Evolutionary conservation across 2,888 invertebrate species (phyloP).

Genomic region (Nephrotoma appendiculata): DNA sequence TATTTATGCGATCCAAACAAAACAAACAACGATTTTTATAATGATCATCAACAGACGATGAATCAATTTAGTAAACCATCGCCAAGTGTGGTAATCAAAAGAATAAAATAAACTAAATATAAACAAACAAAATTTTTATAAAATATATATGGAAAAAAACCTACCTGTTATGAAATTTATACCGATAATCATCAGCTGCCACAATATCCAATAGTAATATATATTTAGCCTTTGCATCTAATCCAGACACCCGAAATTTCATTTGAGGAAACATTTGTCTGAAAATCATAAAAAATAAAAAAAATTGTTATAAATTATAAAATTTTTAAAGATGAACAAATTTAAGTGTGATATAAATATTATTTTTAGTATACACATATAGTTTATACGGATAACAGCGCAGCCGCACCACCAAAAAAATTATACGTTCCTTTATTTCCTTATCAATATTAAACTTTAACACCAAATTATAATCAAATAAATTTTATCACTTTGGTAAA

Average conservation of each 20-base stretch:
- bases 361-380: background rate
- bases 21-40: background rate
- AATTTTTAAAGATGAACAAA: background rate
- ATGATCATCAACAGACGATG: background rate
- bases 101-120: conserved; percentile 17
- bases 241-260: conserved; percentile 95
- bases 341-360: background rate
- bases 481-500: background rate
- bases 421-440: background rate
- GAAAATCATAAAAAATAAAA: background rate
- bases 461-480: background rate
- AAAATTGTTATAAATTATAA: background rate
- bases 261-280: conserved; percentile 99
- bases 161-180: conserved; percentile 94
- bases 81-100: background rate
- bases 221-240: conserved; percentile 98
- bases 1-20: background rate
- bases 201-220: conserved; percentile 97
- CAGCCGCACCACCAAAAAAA: background rate
- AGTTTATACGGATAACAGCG: background rate
- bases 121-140: conserved; percentile 5
- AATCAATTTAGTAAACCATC: background rate
- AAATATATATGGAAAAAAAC: conserved; percentile 6
- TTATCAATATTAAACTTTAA: background rate
- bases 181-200: conserved; percentile 96